These are phyloP conservation scores for Plusia festucae DNA, from an alignment of 2,888 invertebrate species.

Conservation along the genomic window DNA sequence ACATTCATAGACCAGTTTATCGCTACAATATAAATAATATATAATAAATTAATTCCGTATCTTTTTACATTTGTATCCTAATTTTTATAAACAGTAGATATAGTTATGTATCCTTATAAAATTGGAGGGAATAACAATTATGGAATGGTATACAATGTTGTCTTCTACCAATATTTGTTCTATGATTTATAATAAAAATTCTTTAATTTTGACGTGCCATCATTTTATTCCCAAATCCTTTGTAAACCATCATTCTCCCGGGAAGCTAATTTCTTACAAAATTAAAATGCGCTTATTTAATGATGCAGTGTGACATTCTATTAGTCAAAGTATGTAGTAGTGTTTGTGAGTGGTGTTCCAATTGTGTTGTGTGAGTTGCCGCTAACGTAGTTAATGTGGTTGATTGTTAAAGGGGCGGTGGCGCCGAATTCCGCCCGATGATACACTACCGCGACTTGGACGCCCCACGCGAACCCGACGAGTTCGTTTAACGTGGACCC, in stretches of 20 bases:
- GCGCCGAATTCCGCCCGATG: slow-evolving; percentile 95
- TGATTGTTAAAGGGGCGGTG: slow-evolving; percentile 92
- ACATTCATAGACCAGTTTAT: not conserved
- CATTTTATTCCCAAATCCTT: slow-evolving; percentile 60
- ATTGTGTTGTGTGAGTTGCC: slow-evolving; percentile 58
- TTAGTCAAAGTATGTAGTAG: slow-evolving; percentile 37
- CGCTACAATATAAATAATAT: not conserved
- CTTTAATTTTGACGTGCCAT: slow-evolving; percentile 58
- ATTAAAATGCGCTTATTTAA: slow-evolving; percentile 23
- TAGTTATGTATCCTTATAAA: not conserved
- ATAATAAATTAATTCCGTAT: not conserved
- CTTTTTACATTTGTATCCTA: slow-evolving; percentile 3
- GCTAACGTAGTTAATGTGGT: slow-evolving; percentile 67
- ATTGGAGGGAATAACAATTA: slow-evolving; percentile 20
- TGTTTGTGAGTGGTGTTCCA: slow-evolving; percentile 58
- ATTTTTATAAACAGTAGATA: not conserved
- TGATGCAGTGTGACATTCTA: slow-evolving; percentile 55
- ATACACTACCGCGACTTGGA: slow-evolving; percentile 98
- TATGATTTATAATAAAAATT: slow-evolving; percentile 71
- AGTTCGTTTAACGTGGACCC: slow-evolving; percentile 91
- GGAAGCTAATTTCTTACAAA: slow-evolving; percentile 80
- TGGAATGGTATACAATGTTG: slow-evolving; percentile 41
- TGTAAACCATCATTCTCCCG: slow-evolving; percentile 59
- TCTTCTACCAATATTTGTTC: slow-evolving; percentile 50
- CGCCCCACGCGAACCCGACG: slow-evolving; percentile 97